phyloP scores from a whole-genome alignment of 2,113 vertebrate species.

The Archocentrus centrarchus region DNA sequence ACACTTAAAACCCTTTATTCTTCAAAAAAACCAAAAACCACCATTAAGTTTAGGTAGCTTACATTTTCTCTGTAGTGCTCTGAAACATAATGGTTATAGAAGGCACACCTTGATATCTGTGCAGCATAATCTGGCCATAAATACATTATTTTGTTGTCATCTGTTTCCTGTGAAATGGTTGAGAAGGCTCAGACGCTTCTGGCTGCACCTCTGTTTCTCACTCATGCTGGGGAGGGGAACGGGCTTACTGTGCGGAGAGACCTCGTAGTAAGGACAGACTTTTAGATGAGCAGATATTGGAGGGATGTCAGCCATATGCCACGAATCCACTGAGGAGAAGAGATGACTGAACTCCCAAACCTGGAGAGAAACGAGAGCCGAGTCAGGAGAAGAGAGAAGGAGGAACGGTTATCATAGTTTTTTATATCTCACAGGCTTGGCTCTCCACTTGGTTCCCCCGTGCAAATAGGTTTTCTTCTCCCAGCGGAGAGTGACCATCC shows the following conservation, averaged over 20 bases:
- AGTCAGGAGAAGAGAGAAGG: not conserved
- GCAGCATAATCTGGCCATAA: not conserved
- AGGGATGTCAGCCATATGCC: conserved; percentile 78
- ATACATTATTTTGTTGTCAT: not conserved
- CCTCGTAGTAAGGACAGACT: conserved; percentile 88
- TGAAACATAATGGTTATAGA: not conserved
- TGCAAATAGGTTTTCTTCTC: conserved; percentile 87
- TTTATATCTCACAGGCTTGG: conserved; percentile 61
- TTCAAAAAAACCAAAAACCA: not conserved
- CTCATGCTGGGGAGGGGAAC: conserved; percentile 84
- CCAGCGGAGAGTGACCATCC: conserved; percentile 94
- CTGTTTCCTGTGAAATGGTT: conserved; percentile 73
- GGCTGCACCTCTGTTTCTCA: conserved; percentile 50
- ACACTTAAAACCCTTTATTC: not conserved
- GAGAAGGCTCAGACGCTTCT: conserved; percentile 75
- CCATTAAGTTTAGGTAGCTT: not conserved
- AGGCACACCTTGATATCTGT: not conserved
- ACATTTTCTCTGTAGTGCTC: conserved; percentile 8
- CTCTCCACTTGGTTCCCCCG: conserved; percentile 85
- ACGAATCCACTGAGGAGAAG: conserved; percentile 86
- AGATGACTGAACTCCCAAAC: conserved; percentile 93
- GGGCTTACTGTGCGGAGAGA: conserved; percentile 76
- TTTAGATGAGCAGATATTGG: conserved; percentile 91
- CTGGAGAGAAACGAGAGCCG: conserved; percentile 51
- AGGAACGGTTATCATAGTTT: conserved; percentile 49